phyloP scores from a whole-genome alignment of 2,797 vertebrate species.

The Acrossocheilus fasciatus region DNA sequence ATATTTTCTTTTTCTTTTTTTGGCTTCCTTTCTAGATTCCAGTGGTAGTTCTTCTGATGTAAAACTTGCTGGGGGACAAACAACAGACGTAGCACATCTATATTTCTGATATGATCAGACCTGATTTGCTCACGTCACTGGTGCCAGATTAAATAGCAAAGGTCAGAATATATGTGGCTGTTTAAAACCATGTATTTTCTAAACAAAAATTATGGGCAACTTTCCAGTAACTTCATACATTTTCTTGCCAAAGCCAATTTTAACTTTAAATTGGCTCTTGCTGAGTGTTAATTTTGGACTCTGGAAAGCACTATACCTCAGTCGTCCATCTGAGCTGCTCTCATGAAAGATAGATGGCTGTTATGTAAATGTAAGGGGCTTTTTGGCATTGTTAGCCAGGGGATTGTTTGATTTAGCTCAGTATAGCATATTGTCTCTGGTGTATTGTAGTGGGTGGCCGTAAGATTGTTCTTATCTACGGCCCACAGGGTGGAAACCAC shows the following conservation, averaged over 20 bases:
- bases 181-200: constrained; percentile 15
- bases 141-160: not conserved
- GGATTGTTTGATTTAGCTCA: constrained; percentile 24
- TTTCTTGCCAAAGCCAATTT: not conserved
- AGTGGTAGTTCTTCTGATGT: not conserved
- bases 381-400: not conserved
- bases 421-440: constrained; percentile 6
- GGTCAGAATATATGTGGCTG: not conserved
- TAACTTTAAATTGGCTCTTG: not conserved
- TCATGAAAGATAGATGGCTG: constrained; percentile 16
- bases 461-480: constrained; percentile 38
- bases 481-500: constrained; percentile 18
- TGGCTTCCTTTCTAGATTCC: not conserved
- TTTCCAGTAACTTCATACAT: not conserved
- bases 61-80: not conserved
- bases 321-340: constrained; percentile 7
- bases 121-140: not conserved
- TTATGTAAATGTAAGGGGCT: constrained; percentile 12
- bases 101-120: not conserved
- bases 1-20: not conserved
- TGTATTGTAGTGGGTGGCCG: not conserved
- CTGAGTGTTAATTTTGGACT: not conserved
- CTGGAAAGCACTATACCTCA: not conserved
- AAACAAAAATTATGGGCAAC: not conserved
- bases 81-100: not conserved